phyloP scores from a whole-genome alignment of 2,113 vertebrate genomes.

The Chlorodrepanis virens region DNA sequence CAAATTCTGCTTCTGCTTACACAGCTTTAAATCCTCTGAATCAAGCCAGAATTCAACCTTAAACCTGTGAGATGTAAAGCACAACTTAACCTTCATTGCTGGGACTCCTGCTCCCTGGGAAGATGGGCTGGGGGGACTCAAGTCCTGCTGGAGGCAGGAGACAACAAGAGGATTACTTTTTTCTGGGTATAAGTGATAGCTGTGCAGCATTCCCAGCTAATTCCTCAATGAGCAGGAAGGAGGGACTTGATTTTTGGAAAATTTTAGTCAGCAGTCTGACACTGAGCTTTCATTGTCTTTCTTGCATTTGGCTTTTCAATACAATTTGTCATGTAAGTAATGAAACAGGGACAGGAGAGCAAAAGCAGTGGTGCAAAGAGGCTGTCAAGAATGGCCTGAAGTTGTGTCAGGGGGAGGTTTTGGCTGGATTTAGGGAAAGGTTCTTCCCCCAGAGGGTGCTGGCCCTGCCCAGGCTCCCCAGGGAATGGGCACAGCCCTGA shows the following conservation, averaged over 20 bases:
- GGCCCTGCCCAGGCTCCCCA: not conserved
- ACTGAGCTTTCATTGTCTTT: fast-evolving
- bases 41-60: not conserved
- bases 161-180: not conserved
- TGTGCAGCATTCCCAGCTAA: not conserved
- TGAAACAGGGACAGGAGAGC: not conserved
- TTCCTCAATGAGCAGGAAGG: fast-evolving
- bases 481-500: not conserved
- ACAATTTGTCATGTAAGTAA: not conserved
- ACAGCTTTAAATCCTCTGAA: not conserved
- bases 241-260: not conserved
- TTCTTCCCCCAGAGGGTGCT: not conserved
- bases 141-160: not conserved
- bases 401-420: fast-evolving
- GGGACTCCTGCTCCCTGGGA: not conserved
- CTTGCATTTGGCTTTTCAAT: not conserved
- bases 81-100: not conserved
- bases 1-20: not conserved
- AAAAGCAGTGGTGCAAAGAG: not conserved
- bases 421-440: not conserved
- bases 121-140: not conserved
- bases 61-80: not conserved
- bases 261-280: not conserved
- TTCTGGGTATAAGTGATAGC: not conserved
- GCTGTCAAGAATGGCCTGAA: not conserved